Base-by-base conservation (phyloP, 2,888 invertebrate species). In the Drosophila neonasuta region DNA sequence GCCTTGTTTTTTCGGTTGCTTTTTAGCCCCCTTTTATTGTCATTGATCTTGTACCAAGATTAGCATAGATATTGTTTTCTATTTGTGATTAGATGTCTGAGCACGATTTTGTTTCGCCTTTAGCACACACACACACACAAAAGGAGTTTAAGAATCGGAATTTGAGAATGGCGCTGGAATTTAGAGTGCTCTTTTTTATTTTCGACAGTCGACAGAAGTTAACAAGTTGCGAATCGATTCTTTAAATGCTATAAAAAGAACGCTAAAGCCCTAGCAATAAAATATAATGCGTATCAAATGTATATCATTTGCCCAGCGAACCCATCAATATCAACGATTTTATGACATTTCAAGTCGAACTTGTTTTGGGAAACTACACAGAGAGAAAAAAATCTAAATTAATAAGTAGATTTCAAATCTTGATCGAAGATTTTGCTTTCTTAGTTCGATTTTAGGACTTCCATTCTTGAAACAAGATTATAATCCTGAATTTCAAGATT, bases 21-120 rank as follows among this genome's bases (percentile, higher is more conserved):
- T 46, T 46, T 62, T 63, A 60, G 61, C 66, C 65, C 68, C 80
- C 65, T 81, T 87, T 83, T 86, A 86, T 86, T 86, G 85, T 86
- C 83, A 87, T 87, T 82, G 83, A 84, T 84, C 83, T 88, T 84
- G 83, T 84, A 74, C 20, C 62, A 32, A 86, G 83, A 84, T 84
- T 88, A 88, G 82, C 85, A 88, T 84, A 88, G 83, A 88, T 88
- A 81, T 76, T 83, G 87, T 87, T 80, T 78, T 86, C 74, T 74
- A 76, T 86, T 88, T 74, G 79, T 77, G 83, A 84, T 84, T 86
- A 84, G 88, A 84, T 88, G 79, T 66, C 69, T 69, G 61, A 42
- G 87, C 83, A 84, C 83, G 83, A 84, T 84, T 86, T 84, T 78
- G 80, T 63, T 72, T 59, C 55, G 57, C 36, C 36, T 44, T 52